These are phyloP conservation scores for Mormyrus lacerda DNA, from an alignment of 2,113 vertebrate species.

Conservation along the genomic window DNA sequence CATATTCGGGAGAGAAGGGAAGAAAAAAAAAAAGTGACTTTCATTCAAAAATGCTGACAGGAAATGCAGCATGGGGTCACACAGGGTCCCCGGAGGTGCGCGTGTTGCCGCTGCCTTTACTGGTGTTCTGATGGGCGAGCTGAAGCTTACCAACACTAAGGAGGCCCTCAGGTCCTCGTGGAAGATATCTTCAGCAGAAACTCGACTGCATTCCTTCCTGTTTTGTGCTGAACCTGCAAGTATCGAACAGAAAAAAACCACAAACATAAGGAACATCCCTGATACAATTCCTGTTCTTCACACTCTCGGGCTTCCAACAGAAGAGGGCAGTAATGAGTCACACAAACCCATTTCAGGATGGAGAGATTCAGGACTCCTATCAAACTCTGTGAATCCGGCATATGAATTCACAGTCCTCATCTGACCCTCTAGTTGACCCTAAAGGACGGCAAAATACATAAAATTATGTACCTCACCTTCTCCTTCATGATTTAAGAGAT, in stretches of 20 bases:
- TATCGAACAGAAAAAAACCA: neutral
- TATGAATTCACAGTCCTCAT: constrained; percentile 75
- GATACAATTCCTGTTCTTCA: neutral
- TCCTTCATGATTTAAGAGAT: neutral
- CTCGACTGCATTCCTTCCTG: constrained; percentile 61
- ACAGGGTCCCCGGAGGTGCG: neutral
- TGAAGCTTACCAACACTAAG: constrained; percentile 63
- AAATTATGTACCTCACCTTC: neutral
- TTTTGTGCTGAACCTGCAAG: constrained; percentile 54
- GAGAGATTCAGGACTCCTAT: constrained; percentile 56
- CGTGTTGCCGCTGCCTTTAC: neutral
- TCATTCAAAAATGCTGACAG: neutral
- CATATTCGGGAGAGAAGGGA: constrained; percentile 41
- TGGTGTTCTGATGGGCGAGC: too few relatives aligned
- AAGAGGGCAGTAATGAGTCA: neutral
- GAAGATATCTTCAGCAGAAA: constrained; percentile 68
- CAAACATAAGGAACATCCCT: neutral
- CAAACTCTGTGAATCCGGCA: constrained; percentile 72
- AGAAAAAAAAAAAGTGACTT: neutral
- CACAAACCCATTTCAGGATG: constrained; percentile 73
- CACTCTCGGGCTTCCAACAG: neutral
- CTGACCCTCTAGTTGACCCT: constrained; percentile 59
- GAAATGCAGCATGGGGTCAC: neutral
- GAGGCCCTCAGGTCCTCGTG: constrained; percentile 74
- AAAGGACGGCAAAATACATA: constrained; percentile 1